Evolutionary conservation across 1,140 invertebrate genomes (phyloP), one percentile per base, ranked within the genome.

Genomic region (Pogonus chalceus): DNA sequence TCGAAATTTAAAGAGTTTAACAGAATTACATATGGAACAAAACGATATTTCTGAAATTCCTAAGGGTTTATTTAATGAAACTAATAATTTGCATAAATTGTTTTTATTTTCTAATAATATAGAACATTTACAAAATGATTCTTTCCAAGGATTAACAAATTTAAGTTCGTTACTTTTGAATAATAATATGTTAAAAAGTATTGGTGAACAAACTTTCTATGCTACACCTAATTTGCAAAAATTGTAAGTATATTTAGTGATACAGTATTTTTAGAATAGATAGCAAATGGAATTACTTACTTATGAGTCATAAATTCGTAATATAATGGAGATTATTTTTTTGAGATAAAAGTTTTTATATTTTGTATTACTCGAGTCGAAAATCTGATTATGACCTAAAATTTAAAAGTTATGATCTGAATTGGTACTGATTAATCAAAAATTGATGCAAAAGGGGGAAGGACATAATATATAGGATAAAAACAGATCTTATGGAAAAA

Each of bases 21-120:
- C 54, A 21, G 68, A 70, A 55, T 52, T 70, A 14, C 60, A 68
- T 56, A 26, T 70, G 21, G 66, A 60, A 2, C 67, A 67, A 49
- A 70, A 70, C 56, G 60, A 61, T 22, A 64, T 70, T 14, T 52
- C 47, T 14, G 60, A 63, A 18, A 23, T 70, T 18, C 65, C 67
- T 12, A 64, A 66, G 51, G 60, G 64, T 24, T 46, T 62, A 7
- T 69, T 69, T 53, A 35, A 55, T 18, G 23, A 60, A 35, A 62
- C 60, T n/a, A 46, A 26, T 35, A 60, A 60, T 48, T 51, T 70
- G 23, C 60, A 69, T 46, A 68, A 66, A 56, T 55, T 70, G n/a
- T 61, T 62, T 53, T 39, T 70, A 2, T 67, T 65, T 57, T 66
- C 67, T 0, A 70, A 70, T 57, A 69, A 67, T 57, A 51, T 70